Evolutionary conservation across 2,113 vertebrate species (phyloP).

Genomic region (Forbesichthys agassizii): DNA sequence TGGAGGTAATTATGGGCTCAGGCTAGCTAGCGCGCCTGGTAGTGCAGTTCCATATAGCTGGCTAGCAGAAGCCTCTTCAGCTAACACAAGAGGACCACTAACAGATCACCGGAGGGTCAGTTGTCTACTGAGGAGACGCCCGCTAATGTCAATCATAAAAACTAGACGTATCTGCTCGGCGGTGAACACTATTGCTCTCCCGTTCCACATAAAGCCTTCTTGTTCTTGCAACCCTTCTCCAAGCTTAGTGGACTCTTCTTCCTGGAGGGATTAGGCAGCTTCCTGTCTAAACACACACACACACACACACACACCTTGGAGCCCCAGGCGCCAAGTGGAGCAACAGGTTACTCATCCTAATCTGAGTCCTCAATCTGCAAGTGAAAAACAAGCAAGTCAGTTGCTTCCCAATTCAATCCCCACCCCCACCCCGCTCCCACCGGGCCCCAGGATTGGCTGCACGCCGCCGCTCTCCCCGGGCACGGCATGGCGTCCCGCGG

Average conservation of each 20-base stretch:
- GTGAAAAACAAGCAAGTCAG: conserved; percentile 61
- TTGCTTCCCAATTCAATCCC: conserved; percentile 24
- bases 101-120: not conserved
- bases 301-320: conserved; percentile 1
- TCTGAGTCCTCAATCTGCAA: conserved; percentile 53
- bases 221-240: not conserved
- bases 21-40: conserved; percentile 62
- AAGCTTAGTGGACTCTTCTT: not conserved
- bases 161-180: too few relatives aligned
- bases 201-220: not conserved
- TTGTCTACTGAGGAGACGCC: not conserved
- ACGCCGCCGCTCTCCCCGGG: not conserved
- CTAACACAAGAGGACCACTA: too few relatives aligned
- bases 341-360: conserved; percentile 62
- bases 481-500: conserved; percentile 2
- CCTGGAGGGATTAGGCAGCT: conserved; percentile 9
- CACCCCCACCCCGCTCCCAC: conserved; percentile 30
- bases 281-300: conserved; percentile 13
- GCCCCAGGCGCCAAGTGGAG: conserved; percentile 28
- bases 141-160: too few relatives aligned
- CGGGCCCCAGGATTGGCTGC: conserved; percentile 45
- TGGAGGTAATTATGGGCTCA: conserved; percentile 80
- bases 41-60: conserved; percentile 46
- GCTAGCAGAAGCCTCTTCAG: not conserved
- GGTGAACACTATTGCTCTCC: not conserved